A percentile compares a stretch with the other conserved stretches of the same genome.
phyloP scores from a whole-genome alignment of 1,140 invertebrate species.

The Zaprionus kolodkinae region DNA sequence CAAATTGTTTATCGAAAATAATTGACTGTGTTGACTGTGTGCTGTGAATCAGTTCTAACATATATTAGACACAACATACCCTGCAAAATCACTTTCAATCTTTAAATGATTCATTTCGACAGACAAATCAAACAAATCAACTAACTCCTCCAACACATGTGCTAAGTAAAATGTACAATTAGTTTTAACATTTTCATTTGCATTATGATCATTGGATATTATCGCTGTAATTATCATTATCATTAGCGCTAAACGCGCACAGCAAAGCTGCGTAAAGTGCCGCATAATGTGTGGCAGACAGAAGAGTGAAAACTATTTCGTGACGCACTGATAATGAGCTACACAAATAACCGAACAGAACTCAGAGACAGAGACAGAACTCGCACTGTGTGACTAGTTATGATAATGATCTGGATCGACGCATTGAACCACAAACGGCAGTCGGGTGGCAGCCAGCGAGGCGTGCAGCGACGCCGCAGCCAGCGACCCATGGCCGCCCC shows the following conservation, averaged over 20 bases:
- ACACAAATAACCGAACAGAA: conserved; percentile 27
- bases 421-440: conserved; percentile 44
- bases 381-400: conserved; percentile 29
- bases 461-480: conserved; percentile 43
- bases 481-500: conserved; percentile 39
- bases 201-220: conserved; percentile 18
- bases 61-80: not conserved
- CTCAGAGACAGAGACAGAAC: conserved; percentile 13
- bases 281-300: conserved; percentile 50
- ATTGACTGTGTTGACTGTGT: not conserved
- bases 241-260: conserved; percentile 27
- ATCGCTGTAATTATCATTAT: conserved; percentile 7
- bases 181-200: conserved; percentile 1
- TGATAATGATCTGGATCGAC: conserved; percentile 36
- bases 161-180: conserved; percentile 24
- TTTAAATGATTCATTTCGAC: not conserved
- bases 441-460: conserved; percentile 31
- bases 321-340: conserved; percentile 55
- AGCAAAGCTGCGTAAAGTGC: conserved; percentile 31
- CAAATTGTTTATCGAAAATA: not conserved
- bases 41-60: conserved; percentile 23
- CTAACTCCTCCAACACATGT: conserved; percentile 24
- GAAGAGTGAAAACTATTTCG: conserved; percentile 56
- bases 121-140: conserved; percentile 37
- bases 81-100: not conserved